phyloP scores from a whole-genome alignment of 2,888 invertebrate genomes.

The Drosophila recens region DNA sequence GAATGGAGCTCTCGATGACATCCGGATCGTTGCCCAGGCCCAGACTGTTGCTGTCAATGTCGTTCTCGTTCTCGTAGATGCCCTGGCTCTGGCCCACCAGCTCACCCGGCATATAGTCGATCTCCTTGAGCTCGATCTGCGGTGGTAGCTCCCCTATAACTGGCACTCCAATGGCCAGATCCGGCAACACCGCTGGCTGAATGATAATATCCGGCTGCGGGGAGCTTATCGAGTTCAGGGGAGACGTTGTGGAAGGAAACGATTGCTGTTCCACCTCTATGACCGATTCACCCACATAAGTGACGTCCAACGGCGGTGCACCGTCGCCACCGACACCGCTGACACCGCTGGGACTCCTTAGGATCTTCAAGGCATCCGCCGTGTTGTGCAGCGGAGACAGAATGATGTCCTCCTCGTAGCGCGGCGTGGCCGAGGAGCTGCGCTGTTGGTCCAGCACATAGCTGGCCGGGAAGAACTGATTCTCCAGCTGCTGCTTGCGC shows the following conservation, averaged over 20 bases:
- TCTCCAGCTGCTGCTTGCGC: slow-evolving; percentile 79
- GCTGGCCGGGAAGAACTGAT: slow-evolving; percentile 84
- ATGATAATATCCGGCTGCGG: slow-evolving; percentile 83
- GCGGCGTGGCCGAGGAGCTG: slow-evolving; percentile 39
- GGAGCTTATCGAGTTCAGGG: slow-evolving; percentile 20
- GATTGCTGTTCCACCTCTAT: slow-evolving; percentile 85
- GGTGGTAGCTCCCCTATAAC: slow-evolving; percentile 85
- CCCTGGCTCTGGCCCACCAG: slow-evolving; percentile 52
- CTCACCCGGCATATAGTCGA: slow-evolving; percentile 84
- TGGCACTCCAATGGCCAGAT: slow-evolving; percentile 84
- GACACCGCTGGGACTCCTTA: slow-evolving; percentile 55
- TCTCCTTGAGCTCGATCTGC: slow-evolving; percentile 85
- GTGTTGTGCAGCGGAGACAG: slow-evolving; percentile 82
- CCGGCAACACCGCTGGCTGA: slow-evolving; percentile 84
- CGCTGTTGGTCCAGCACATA: slow-evolving; percentile 68
- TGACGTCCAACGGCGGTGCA: slow-evolving; percentile 83
- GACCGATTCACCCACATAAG: slow-evolving; percentile 85
- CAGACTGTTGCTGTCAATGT: slow-evolving; percentile 63
- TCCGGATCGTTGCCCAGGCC: slow-evolving; percentile 68
- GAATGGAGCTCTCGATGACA: slow-evolving; percentile 82
- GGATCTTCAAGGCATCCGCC: slow-evolving; percentile 83
- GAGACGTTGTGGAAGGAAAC: slow-evolving; percentile 16
- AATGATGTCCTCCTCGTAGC: slow-evolving; percentile 84
- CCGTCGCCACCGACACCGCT: slow-evolving; percentile 51
- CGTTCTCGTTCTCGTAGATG: slow-evolving; percentile 67